Evolutionary conservation across 1,140 invertebrate species (phyloP), one percentile per base, ranked within the genome.

Genomic region (Fopius arisanus): DNA sequence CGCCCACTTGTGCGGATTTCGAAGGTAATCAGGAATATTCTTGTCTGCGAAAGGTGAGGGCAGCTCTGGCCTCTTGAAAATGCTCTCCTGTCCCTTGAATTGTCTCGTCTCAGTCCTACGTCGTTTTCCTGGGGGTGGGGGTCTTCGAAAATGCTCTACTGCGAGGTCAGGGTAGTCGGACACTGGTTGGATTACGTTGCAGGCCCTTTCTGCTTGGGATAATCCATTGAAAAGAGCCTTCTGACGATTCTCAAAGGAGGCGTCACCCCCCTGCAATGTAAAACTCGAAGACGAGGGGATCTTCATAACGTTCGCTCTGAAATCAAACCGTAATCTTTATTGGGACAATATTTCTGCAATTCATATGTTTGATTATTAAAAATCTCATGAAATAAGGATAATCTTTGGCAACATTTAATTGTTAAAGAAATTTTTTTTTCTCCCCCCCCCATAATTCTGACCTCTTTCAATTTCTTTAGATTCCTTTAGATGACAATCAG

Each of bases 1-100:
- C 0, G 89, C 90, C 93, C 93, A 95, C 81, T 94, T 94, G 77
- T 93, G 89, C 5, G 94, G 94, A 86, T 95, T 93, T 75, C 88
- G 91, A 73, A 92, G 89, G 80, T 91, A 92, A 77, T 93, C 93
- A 19, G 94, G 93, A 29, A 91, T 87, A 40, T 81, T 84, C 72
- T 88, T 86, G 62, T 87, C 84, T 26, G 90, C 81, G 73, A 91
- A 90, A 33, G 88, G 87, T 23, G 91, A 88, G 40, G 91, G 91
- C 33, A 90, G 87, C 81, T 92, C 90, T 4, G 92, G 92, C 75
- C 90, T 88, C 83, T 94, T 95, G 70, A 93, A 95, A 74, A 95
- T 93, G 81, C 94, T 95, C 80, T 94, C 92, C 80, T 90, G 90
- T 3, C 93, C 92, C 74, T 91, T 89, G 80, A 92, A 91, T 41